Conservation (phyloP, 2,888 invertebrate species). For the Urechis unicinctus region DNA sequence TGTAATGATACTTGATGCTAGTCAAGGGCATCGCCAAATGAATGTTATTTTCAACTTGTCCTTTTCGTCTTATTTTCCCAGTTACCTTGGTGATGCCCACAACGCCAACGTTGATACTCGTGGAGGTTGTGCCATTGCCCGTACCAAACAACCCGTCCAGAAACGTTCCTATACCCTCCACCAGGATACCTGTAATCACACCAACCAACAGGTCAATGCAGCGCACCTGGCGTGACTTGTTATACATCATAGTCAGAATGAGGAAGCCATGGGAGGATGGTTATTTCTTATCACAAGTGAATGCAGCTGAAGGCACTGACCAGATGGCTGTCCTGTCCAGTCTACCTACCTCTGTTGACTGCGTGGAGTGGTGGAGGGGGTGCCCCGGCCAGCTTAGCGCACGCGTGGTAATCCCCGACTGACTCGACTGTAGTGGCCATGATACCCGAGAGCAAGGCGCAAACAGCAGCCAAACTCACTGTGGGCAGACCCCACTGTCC, state of each 20-base stretch:
- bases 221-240: too few species aligned
- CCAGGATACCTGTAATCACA: slow-evolving; percentile 46
- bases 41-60: too few species aligned
- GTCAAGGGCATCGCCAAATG: too few species aligned
- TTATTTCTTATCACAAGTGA: neutral
- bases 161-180: slow-evolving; percentile 76
- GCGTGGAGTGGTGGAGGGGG: slow-evolving; percentile 67
- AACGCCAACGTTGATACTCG: slow-evolving; percentile 84
- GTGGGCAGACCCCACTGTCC: slow-evolving; percentile 44
- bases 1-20: too few species aligned
- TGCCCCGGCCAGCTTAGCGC: slow-evolving; percentile 64
- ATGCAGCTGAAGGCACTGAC: too few species aligned
- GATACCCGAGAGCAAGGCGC: slow-evolving; percentile 41
- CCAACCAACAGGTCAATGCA: neutral
- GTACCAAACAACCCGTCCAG: slow-evolving; percentile 79
- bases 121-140: slow-evolving; percentile 83
- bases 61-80: too few species aligned
- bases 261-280: neutral
- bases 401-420: slow-evolving; percentile 86
- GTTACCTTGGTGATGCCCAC: slow-evolving; percentile 75
- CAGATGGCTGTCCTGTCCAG: neutral
- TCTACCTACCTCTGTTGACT: slow-evolving; percentile 16
- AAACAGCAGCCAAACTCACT: slow-evolving; percentile 33
- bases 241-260: neutral
- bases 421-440: slow-evolving; percentile 43